These are phyloP conservation scores for Hyaena hyaena DNA, from an alignment of 2,113 vertebrate species.

Conservation along the genomic window DNA sequence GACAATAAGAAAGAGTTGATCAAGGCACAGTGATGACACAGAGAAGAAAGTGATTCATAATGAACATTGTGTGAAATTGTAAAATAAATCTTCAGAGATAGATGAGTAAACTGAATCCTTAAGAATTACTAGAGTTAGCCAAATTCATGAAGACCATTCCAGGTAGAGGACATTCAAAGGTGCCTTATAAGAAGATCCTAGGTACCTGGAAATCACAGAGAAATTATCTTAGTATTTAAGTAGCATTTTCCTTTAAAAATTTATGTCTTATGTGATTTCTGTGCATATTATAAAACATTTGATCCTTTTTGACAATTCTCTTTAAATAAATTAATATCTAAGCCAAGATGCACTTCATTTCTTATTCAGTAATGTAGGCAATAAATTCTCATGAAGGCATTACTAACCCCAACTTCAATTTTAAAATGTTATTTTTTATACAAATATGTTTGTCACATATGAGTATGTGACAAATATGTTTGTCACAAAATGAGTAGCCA, in stretches of 20 bases:
- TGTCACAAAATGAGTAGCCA: background rate
- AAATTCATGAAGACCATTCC: background rate
- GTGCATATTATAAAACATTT: background rate
- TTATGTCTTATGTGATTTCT: background rate
- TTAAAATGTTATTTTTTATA: background rate
- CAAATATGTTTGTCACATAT: background rate
- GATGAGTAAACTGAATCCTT: background rate
- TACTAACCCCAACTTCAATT: background rate
- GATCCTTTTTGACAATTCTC: background rate
- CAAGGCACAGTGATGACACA: background rate
- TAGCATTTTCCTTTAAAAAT: conserved; percentile 41
- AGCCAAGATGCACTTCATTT: background rate
- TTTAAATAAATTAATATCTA: conserved; percentile 36
- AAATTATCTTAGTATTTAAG: background rate
- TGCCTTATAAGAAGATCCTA: background rate
- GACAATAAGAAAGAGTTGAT: background rate
- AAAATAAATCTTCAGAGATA: background rate
- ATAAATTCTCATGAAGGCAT: background rate
- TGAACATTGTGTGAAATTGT: background rate
- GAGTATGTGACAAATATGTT: background rate
- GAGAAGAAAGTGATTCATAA: conserved; percentile 5
- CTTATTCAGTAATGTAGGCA: background rate
- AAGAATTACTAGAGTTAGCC: background rate
- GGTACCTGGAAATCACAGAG: background rate
- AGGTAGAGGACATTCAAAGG: background rate